Evolutionary conservation across 2,888 invertebrate genomes (phyloP), one percentile per base, ranked within the genome.

Genomic region (Pycnomerus fuliginosus): DNA sequence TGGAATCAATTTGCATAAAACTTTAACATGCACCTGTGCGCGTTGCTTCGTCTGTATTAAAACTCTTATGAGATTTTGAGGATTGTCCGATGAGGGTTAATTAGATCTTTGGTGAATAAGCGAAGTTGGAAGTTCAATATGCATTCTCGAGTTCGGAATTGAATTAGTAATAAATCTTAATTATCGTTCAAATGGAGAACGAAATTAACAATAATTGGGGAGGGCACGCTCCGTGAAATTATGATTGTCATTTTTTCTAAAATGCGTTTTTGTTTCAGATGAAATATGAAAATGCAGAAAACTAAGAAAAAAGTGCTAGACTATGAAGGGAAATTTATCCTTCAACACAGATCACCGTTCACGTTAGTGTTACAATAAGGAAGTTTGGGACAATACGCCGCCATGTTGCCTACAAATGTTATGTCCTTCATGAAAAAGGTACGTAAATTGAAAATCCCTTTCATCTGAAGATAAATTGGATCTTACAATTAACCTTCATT

Each of bases 391-490:
- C 49, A 49, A 43, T 37, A 44, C 67, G 65, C 62, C 78, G 82
- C 76, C 77, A 91, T 91, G 91, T 80, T 90, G 82, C 90, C 90
- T 55, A 87, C 88, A 61, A 90, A 90, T 75, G 89, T 90, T 67
- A 89, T 90, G 85, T 90, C 90, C 62, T 90, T 90, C 74, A 87
- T 91, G 86, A 90, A 90, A 74, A 90, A 90, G 89, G 91, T 91
- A 70, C 82, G 84, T 75, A 44, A 30, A 29, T 16, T 24, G 20
- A 2, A 13, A 11, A 25, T 25, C 12, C 25, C 14, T n/a, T 27
- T 1, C n/a, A n/a, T n/a, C n/a, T n/a, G n/a, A n/a, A n/a, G n/a
- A n/a, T n/a, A n/a, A n/a, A n/a, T n/a, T n/a, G n/a, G n/a, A n/a
- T n/a, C n/a, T n/a, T n/a, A n/a, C n/a, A n/a, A n/a, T n/a, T n/a